Percentiles rank a stretch among this genome's conserved stretches.
Conservation (phyloP, 1,140 invertebrate species). For the Spodoptera frugiperda region DNA sequence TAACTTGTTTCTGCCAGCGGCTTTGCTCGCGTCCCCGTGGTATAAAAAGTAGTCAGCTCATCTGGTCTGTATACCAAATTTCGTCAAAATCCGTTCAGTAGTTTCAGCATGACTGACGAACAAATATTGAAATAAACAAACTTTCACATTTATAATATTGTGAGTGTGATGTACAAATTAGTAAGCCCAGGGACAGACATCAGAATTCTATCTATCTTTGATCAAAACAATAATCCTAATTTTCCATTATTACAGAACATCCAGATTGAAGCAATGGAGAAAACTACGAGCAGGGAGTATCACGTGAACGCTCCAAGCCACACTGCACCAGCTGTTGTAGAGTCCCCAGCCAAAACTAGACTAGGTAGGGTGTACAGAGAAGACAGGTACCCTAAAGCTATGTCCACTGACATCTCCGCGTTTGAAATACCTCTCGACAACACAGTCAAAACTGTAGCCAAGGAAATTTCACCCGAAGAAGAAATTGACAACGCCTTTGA, state of each 20-base stretch:
- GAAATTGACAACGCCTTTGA: constrained; percentile 82
- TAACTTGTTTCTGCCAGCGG: no score
- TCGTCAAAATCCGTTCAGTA: no score
- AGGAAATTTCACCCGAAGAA: constrained; percentile 59
- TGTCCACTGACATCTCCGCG: background rate
- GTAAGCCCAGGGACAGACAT: no score
- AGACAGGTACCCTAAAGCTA: no score
- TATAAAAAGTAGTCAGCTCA: no score
- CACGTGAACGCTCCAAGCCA: constrained; percentile 62
- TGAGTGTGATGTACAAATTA: no score
- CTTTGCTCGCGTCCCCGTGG: no score
- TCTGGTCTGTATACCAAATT: no score
- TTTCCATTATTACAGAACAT: constrained; percentile 54
- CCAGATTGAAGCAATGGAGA: constrained; percentile 61
- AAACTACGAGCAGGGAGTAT: constrained; percentile 66
- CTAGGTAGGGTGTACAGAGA: constrained; percentile 5
- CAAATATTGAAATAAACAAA: no score
- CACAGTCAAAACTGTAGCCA: background rate
- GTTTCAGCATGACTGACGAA: no score
- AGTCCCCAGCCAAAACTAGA: constrained; percentile 26
- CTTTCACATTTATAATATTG: no score
- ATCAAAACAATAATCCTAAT: background rate
- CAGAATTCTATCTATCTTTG: no score
- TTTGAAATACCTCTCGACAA: background rate
- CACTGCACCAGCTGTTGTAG: constrained; percentile 35